These are phyloP conservation scores for Drosophila erecta DNA, from an alignment of 1,140 invertebrate genomes.

Conservation along the genomic window DNA sequence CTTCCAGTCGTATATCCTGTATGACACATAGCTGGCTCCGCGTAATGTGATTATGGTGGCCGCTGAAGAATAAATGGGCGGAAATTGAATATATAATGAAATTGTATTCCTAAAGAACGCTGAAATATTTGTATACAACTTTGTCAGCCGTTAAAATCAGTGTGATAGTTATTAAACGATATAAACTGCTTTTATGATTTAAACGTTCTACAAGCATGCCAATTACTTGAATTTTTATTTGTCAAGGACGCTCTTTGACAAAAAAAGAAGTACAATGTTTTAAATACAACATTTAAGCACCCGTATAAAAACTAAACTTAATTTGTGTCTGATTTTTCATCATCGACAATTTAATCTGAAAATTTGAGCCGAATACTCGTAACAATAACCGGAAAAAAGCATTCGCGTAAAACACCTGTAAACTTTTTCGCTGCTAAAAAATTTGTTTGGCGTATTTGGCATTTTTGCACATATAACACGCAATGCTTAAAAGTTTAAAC, in stretches of 20 bases:
- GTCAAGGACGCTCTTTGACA: background rate
- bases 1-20: conserved; percentile 96
- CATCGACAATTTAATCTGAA: no score
- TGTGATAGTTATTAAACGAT: no score
- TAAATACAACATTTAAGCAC: no score
- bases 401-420: conserved; percentile 1
- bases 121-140: no score
- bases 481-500: background rate
- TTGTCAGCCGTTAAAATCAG: no score
- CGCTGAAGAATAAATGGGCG: conserved; percentile 83
- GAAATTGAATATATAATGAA: background rate
- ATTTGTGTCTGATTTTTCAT: background rate
- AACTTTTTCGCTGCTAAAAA: background rate
- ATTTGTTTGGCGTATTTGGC: background rate
- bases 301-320: background rate
- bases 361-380: background rate
- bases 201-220: no score
- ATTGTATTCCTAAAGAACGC: no score
- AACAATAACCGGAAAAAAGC: background rate
- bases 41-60: conserved; percentile 93
- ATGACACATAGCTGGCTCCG: conserved; percentile 96
- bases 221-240: no score
- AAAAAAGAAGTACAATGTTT: background rate
- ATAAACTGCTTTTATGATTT: no score
- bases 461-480: conserved; percentile 1